Base-by-base conservation (phyloP, 2,113 vertebrate genomes). In the Callopanchax toddi region DNA sequence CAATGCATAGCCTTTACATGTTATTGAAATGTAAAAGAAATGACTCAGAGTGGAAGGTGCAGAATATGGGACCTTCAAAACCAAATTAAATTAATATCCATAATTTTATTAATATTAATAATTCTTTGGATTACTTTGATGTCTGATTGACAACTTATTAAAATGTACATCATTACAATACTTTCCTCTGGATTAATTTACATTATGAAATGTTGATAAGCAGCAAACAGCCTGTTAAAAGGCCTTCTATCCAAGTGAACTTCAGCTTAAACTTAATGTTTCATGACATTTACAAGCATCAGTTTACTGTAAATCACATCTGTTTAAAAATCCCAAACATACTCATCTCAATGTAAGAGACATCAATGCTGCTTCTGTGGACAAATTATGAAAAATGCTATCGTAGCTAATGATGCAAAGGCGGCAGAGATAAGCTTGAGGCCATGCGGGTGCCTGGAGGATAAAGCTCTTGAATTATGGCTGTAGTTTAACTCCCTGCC, bases 381-480 rank as follows among this genome's bases (percentile, higher is more conserved):
- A 52, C 17, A 9, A 40, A 11, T n/a, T 18, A 34, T 15, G 16
- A 20, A 58, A 23, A 37, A 21, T 43, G 48, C 43, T 45, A 48
- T 60, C 21, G 29, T 10, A 12, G 4, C 32, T 44, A 45, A 55
- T 53, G 37, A 62, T 21, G 36, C 16, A 18, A 23, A 32, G 2
- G 22, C 53, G 64, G 29, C 25, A 40, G 53, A 54, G 46, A 42
- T 39, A 21, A 40, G 15, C 17, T 15, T 45, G 34, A 20, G 25
- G n/a, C 20, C 53, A 42, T 54, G 18, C 37, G 21, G 52, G 39
- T 15, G 42, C 59, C 59, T 17, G 8, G 32, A 52, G 51, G 63
- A 51, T 72, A 64, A 51, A 64, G 58, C n/a, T 43, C 13, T 13
- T 72, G 56, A 81, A 17, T 74, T 70, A 77, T 55, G 32, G 29